Evolutionary conservation across 2,888 invertebrate species (phyloP), one percentile per base, ranked within the genome.

Genomic region (Drosophila neonasuta): DNA sequence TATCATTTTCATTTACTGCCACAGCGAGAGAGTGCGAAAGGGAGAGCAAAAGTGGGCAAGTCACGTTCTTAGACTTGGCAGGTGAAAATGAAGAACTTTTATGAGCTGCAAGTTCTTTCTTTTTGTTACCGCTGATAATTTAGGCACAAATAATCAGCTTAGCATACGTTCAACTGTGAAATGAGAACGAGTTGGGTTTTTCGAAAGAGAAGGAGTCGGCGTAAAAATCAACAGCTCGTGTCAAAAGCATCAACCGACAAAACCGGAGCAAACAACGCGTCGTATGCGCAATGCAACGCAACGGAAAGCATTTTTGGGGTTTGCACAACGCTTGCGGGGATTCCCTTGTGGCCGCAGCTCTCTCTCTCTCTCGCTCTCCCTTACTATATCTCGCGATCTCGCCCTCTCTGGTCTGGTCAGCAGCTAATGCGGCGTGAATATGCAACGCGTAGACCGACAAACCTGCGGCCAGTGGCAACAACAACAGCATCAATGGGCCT

Each of bases 361-460:
- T 32, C 36, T 36, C 36, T 20, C 9, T 15, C 13, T 51, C n/a
- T 3, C 24, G 5, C 24, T 24, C n/a, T 3, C 5, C 24, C 24
- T 24, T 24, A 24, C 36, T 32, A 6, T 20, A 6, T 15, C 13
- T 51, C n/a, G 1, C 24, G 5, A 1, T 15, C 36, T 24, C 9
- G 1, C 6, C 24, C 24, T 24, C 34, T 24, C n/a, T 4, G 11
- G n/a, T n/a, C 66, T 62, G 68, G 61, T 62, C 67, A 71, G 64
- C 67, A 58, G 80, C 80, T 83, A 85, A 83, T 86, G 86, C 86
- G 73, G 80, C 83, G 75, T 85, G 83, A 86, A 83, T 86, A 86
- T 86, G 83, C 84, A 85, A 67, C 65, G 68, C 59, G 55, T 61
- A 44, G 55, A 68, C 44, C 58, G 73, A 57, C 69, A 45, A 45